phyloP scores from a whole-genome alignment of 1,140 invertebrate species.

The Drosophila rufa region DNA sequence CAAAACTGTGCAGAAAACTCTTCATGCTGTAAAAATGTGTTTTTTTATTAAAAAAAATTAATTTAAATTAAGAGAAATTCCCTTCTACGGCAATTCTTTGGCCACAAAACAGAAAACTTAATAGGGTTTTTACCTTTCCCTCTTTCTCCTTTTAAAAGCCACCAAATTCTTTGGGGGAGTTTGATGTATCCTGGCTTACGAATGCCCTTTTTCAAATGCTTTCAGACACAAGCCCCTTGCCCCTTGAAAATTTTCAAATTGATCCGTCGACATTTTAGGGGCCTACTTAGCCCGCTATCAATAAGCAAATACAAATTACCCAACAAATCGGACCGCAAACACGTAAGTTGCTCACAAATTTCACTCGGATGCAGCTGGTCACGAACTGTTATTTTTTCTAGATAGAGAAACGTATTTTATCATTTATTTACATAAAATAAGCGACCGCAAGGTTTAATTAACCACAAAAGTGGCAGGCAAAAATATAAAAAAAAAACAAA shows the following conservation, averaged over 20 bases:
- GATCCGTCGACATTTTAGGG: not conserved
- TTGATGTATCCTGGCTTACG: too few species aligned
- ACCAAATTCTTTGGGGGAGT: too few species aligned
- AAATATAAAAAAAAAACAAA: constrained; percentile 7
- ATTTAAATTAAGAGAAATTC: not conserved
- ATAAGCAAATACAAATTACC: constrained; percentile 39
- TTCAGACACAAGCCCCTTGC: too few species aligned
- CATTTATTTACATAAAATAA: constrained; percentile 67
- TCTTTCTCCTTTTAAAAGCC: too few species aligned
- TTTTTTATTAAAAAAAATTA: too few species aligned
- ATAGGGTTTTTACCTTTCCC: too few species aligned
- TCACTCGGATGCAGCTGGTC: constrained; percentile 38
- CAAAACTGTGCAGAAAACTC: too few species aligned
- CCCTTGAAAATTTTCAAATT: constrained; percentile 6
- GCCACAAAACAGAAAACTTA: too few species aligned
- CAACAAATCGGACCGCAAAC: constrained; percentile 36
- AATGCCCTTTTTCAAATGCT: too few species aligned
- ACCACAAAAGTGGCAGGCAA: constrained; percentile 56
- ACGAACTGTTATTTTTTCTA: constrained; percentile 11
- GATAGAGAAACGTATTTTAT: constrained; percentile 33
- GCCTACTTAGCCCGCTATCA: constrained; percentile 5
- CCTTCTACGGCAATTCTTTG: not conserved
- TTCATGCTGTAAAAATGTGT: too few species aligned
- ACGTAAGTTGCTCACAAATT: constrained; percentile 22
- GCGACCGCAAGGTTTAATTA: constrained; percentile 66